Evolutionary conservation across 1,140 invertebrate species (phyloP).

Genomic region (Pseudomyrmex pallidus): DNA sequence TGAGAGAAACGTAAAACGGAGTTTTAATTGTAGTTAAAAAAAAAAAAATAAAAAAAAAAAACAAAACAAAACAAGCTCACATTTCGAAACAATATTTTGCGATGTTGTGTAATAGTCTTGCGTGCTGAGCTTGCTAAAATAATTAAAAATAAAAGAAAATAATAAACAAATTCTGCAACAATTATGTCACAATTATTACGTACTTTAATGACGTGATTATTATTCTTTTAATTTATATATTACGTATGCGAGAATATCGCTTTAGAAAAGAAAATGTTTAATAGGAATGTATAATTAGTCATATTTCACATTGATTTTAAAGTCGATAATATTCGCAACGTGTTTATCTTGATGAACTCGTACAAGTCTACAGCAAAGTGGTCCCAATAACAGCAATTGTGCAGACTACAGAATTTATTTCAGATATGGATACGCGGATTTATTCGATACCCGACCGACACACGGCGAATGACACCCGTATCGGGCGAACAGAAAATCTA

Average conservation of each 20-base stretch:
- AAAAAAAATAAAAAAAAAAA: no score
- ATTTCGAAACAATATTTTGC: conserved; percentile 10
- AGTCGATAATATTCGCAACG: conserved; percentile 21
- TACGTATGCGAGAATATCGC: not conserved
- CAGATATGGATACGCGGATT: conserved; percentile 27
- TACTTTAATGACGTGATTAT: conserved; percentile 21
- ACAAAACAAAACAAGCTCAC: no score
- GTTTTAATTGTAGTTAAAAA: not conserved
- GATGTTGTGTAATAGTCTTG: not conserved
- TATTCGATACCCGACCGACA: conserved; percentile 25
- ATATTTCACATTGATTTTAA: not conserved
- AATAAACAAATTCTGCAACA: not conserved
- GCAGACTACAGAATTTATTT: conserved; percentile 42
- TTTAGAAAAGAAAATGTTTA: no score
- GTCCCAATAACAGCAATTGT: conserved; percentile 1
- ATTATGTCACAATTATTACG: conserved; percentile 3
- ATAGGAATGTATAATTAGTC: not conserved
- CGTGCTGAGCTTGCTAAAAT: not conserved
- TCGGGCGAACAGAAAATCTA: conserved; percentile 55
- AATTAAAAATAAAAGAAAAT: not conserved
- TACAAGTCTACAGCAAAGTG: conserved; percentile 21
- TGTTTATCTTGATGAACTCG: conserved; percentile 30
- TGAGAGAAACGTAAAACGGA: not conserved
- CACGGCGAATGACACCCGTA: conserved; percentile 41
- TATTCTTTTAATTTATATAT: not conserved